A percentile compares a stretch with the other conserved stretches of the same genome.
Evolutionary conservation across 2,797 vertebrate species (phyloP).

Genomic region (Melanotaenia parkinsoni): DNA sequence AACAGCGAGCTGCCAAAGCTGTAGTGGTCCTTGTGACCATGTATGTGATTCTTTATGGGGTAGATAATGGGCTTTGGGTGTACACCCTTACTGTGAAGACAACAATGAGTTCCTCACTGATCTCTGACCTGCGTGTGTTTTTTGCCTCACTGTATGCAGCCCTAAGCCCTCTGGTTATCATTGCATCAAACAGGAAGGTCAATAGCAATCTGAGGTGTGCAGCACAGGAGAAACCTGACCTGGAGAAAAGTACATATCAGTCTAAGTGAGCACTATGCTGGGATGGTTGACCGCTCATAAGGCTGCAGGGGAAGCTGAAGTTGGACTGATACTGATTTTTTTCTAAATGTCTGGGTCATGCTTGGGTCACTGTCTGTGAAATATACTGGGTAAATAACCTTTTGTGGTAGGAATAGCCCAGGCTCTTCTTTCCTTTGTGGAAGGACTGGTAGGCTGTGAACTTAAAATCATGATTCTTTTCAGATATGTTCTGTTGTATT

Average conservation of each 20-base stretch:
- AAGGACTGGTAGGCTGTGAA: neutral
- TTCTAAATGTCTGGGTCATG: conserved; percentile 8
- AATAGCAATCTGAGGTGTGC: conserved; percentile 70
- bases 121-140: conserved; percentile 82
- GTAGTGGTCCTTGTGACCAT: conserved; percentile 80
- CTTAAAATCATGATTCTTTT: conserved; percentile 5
- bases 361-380: conserved; percentile 18
- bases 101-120: conserved; percentile 75
- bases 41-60: conserved; percentile 80
- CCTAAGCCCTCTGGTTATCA: conserved; percentile 81
- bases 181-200: conserved; percentile 81
- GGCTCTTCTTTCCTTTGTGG: conserved; percentile 1
- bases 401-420: neutral
- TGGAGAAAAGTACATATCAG: conserved; percentile 32
- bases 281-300: conserved; percentile 12
- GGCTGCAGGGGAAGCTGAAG: conserved; percentile 15
- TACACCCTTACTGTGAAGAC: conserved; percentile 78
- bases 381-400: neutral
- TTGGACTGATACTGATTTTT: conserved; percentile 10
- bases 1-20: conserved; percentile 77
- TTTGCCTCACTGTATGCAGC: conserved; percentile 82
- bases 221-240: conserved; percentile 36
- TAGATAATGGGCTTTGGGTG: conserved; percentile 84
- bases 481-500: conserved; percentile 6
- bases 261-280: conserved; percentile 48